Evolutionary conservation across 2,888 invertebrate genomes (phyloP).

Genomic region (Spialia ferax): DNA sequence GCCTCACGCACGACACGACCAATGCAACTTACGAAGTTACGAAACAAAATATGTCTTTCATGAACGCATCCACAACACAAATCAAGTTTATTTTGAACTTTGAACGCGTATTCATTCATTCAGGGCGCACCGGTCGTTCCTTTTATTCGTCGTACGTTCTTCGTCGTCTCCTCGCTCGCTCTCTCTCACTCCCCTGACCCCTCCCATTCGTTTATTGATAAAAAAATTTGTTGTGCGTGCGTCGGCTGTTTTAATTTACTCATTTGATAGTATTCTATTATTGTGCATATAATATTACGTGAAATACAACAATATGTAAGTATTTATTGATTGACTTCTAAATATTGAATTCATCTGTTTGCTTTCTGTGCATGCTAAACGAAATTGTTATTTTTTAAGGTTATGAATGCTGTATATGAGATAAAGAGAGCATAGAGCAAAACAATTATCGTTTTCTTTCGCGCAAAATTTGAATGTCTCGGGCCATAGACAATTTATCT

Average conservation of each 20-base stretch:
- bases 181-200: background rate
- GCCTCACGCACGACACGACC: constrained; percentile 27
- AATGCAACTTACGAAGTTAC: constrained; percentile 26
- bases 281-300: constrained; percentile 23
- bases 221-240: constrained; percentile 5
- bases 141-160: constrained; percentile 16
- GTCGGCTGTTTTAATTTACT: constrained; percentile 11
- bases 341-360: constrained; percentile 30
- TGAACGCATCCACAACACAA: constrained; percentile 15
- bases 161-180: background rate
- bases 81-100: constrained; percentile 27
- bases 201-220: constrained; percentile 4
- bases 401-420: constrained; percentile 36
- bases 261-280: constrained; percentile 15
- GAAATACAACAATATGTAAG: constrained; percentile 33
- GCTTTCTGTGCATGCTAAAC: constrained; percentile 35
- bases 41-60: constrained; percentile 3
- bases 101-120: constrained; percentile 6
- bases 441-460: constrained; percentile 36
- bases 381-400: constrained; percentile 33
- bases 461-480: constrained; percentile 40
- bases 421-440: constrained; percentile 31
- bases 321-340: constrained; percentile 31
- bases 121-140: constrained; percentile 27
- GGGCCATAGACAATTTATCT: constrained; percentile 40